Conservation (phyloP, 2,888 invertebrate genomes). For the Oscheius onirici region DNA sequence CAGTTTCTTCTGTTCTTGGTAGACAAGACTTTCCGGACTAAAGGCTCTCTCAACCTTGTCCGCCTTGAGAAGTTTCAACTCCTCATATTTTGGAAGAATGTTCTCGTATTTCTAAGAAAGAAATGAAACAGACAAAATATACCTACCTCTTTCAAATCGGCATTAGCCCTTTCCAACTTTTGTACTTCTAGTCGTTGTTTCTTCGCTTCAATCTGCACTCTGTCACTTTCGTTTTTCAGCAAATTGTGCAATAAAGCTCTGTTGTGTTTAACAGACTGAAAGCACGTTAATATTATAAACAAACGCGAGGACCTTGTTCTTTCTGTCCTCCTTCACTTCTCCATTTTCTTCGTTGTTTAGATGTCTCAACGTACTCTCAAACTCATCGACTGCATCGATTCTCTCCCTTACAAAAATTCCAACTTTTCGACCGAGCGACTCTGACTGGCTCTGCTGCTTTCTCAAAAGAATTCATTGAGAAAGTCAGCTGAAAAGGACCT, state of each 20-base stretch:
- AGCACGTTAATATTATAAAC: background rate
- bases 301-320: background rate
- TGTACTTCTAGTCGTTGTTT: background rate
- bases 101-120: background rate
- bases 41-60: constrained; percentile 6
- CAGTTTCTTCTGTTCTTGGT: background rate
- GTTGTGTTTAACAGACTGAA: constrained; percentile 10
- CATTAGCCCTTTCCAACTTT: constrained; percentile 1
- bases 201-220: background rate
- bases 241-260: background rate
- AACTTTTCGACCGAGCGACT: background rate
- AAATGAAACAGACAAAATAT: background rate
- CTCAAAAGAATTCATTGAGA: background rate
- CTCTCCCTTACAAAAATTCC: constrained; percentile 4
- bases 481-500: background rate
- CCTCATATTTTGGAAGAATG: background rate
- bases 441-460: background rate
- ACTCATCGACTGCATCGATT: constrained; percentile 12
- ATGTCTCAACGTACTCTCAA: background rate
- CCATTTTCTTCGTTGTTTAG: constrained; percentile 8
- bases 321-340: constrained; percentile 8
- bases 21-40: background rate
- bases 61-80: background rate
- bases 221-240: constrained; percentile 7
- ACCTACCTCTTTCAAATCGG: constrained; percentile 1